Conservation (phyloP, 1,140 invertebrate species). For the Lepidurus couesii region DNA sequence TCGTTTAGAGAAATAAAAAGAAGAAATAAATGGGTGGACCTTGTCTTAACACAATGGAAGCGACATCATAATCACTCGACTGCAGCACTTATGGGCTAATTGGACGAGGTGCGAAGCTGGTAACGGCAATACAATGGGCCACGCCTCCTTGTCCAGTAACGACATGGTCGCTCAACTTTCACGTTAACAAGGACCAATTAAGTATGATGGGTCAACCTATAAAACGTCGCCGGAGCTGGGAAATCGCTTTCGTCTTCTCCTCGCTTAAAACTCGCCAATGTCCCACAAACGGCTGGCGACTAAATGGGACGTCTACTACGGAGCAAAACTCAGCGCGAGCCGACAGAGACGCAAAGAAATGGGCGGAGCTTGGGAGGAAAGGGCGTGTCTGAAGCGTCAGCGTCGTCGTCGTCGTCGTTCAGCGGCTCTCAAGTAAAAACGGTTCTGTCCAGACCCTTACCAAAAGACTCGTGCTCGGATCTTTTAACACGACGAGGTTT, state of each 20-base stretch:
- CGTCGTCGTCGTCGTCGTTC: neutral
- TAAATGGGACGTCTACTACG: neutral
- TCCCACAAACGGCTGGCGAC: neutral
- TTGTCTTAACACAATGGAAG: neutral
- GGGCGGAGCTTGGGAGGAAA: neutral
- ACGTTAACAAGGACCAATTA: neutral
- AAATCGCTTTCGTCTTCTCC: no score
- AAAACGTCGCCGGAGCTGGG: neutral
- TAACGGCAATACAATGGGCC: neutral
- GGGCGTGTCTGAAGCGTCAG: neutral
- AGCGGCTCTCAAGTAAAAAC: neutral
- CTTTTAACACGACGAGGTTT: neutral
- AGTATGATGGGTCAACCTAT: neutral
- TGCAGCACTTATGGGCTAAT: constrained; percentile 2
- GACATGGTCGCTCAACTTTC: neutral
- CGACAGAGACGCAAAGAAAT: neutral
- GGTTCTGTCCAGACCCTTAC: no score
- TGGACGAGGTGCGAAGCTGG: neutral
- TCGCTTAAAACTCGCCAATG: neutral
- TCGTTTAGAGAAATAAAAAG: no score
- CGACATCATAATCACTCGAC: neutral
- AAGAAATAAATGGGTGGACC: no score
- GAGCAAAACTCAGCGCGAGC: neutral
- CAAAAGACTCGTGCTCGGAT: neutral
- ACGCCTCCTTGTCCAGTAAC: neutral